phyloP scores from a whole-genome alignment of 2,797 vertebrate genomes.

The Tamandua tetradactyla region DNA sequence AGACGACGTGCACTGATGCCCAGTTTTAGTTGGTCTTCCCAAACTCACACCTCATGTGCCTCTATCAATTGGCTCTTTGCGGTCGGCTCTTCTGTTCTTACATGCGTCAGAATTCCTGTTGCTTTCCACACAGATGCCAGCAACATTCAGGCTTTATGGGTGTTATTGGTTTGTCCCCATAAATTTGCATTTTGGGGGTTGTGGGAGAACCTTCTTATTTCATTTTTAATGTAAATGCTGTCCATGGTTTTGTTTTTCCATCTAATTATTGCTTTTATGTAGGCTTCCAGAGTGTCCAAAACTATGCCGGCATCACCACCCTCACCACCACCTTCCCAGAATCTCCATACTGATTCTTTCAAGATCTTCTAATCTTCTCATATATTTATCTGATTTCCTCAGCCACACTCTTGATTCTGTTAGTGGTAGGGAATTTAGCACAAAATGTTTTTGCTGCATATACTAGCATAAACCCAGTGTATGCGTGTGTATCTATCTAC shows the following conservation, averaged over 20 bases:
- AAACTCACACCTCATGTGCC: accelerated
- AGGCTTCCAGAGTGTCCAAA: neutral
- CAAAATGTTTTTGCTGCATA: neutral
- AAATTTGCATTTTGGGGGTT: neutral
- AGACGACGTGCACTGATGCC: neutral
- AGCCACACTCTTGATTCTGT: neutral
- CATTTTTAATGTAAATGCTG: neutral
- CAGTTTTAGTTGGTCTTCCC: neutral
- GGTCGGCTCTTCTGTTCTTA: neutral
- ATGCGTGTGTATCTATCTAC: too few species aligned
- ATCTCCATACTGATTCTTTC: neutral
- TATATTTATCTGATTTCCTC: neutral
- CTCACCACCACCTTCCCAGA: neutral
- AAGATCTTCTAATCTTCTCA: neutral
- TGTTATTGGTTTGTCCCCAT: neutral
- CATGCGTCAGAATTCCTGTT: neutral
- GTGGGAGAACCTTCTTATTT: neutral
- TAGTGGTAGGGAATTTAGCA: neutral
- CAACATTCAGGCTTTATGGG: neutral
- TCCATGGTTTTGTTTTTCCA: neutral
- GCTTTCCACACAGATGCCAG: accelerated
- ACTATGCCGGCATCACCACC: neutral
- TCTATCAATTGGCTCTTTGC: neutral
- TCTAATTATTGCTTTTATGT: too few species aligned
- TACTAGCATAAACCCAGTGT: neutral